A percentile compares a stretch with the other conserved stretches of the same genome.
These are phyloP conservation scores for Rhipidura dahli DNA, from an alignment of 2,113 vertebrate species.

Conservation along the genomic window DNA sequence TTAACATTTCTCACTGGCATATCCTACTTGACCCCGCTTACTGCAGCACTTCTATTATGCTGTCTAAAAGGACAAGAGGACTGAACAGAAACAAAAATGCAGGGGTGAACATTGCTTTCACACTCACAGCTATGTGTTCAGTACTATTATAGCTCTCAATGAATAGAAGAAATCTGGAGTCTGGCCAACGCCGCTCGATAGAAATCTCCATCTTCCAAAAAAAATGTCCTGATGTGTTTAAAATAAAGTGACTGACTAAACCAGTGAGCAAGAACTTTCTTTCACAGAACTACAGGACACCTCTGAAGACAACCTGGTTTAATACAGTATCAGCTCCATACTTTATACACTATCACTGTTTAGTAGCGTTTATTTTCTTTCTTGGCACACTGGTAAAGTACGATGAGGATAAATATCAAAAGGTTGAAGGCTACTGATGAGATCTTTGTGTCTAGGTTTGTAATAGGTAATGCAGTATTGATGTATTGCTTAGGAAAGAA, in stretches of 20 bases:
- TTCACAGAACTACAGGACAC: not conserved
- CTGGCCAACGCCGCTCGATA: constrained; percentile 75
- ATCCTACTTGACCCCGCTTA: constrained; percentile 91
- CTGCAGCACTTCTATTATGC: constrained; percentile 88
- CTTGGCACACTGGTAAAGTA: not conserved
- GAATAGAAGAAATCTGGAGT: constrained; percentile 86
- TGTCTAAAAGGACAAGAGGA: constrained; percentile 83
- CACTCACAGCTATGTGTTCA: constrained; percentile 66
- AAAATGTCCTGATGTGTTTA: constrained; percentile 54
- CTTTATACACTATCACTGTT: not conserved
- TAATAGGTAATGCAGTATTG: not conserved
- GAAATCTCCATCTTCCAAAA: constrained; percentile 68
- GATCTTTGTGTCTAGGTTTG: not conserved
- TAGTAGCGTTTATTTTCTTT: not conserved
- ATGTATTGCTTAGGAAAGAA: not conserved
- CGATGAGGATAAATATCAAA: not conserved
- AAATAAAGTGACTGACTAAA: constrained; percentile 31
- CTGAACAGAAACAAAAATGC: constrained; percentile 88
- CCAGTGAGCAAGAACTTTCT: not conserved
- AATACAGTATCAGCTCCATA: not conserved
- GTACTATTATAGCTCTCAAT: constrained; percentile 67
- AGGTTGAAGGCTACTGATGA: not conserved
- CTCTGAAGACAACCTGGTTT: constrained; percentile 18
- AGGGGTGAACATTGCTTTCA: constrained; percentile 87
- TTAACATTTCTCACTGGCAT: constrained; percentile 77